Percentiles rank a stretch among this genome's conserved stretches.
phyloP scores from a whole-genome alignment of 2,797 vertebrate genomes.

The Gymnodraco acuticeps region DNA sequence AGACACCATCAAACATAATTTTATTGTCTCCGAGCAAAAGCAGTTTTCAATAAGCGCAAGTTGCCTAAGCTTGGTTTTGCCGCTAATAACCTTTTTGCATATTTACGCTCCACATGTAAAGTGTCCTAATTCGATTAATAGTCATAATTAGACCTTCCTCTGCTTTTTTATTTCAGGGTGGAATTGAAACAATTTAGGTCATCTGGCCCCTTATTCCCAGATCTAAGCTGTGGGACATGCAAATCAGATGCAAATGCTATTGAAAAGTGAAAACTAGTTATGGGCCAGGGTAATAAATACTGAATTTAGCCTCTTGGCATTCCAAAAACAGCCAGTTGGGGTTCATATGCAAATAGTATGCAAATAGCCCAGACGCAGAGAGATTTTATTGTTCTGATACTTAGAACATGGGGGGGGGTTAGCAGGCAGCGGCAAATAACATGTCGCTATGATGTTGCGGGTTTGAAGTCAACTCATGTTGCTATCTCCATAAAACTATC shows the following conservation, averaged over 20 bases:
- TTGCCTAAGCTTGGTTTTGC: constrained; percentile 40
- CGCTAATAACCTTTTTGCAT: constrained; percentile 59
- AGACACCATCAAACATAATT: not conserved
- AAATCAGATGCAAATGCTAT: constrained; percentile 85
- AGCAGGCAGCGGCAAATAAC: constrained; percentile 45
- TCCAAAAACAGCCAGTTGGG: constrained; percentile 83
- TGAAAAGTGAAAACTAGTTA: constrained; percentile 82
- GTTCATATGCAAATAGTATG: constrained; percentile 85
- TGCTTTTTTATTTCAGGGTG: constrained; percentile 70
- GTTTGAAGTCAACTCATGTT: constrained; percentile 57
- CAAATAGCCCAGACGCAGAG: constrained; percentile 77
- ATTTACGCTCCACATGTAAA: constrained; percentile 71
- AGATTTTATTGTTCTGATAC: constrained; percentile 68
- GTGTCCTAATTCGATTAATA: constrained; percentile 83
- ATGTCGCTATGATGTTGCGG: constrained; percentile 48
- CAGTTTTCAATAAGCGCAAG: constrained; percentile 21
- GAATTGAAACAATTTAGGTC: constrained; percentile 86
- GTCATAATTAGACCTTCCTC: constrained; percentile 77
- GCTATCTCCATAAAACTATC: constrained; percentile 40
- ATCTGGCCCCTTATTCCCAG: constrained; percentile 82
- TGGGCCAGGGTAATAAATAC: constrained; percentile 82
- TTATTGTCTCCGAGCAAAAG: constrained; percentile 20
- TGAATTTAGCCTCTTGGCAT: constrained; percentile 87
- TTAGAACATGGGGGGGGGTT: constrained; percentile 41
- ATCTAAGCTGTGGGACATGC: constrained; percentile 80